Base-by-base conservation (phyloP, 2,797 vertebrate species). In the Forpus xanthops region DNA sequence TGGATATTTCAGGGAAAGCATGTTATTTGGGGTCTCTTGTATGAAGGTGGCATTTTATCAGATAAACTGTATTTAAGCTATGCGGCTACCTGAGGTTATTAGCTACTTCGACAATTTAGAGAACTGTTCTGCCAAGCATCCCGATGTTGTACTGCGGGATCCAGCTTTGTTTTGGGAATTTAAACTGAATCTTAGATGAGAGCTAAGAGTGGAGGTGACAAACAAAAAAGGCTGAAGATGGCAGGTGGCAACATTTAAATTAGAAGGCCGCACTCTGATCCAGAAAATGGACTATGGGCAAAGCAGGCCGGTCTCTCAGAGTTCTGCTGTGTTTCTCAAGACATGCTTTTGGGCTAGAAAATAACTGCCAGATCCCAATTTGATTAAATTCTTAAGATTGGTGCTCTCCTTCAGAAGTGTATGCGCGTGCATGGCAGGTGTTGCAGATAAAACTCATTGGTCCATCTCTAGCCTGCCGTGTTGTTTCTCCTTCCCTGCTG, bases 1-100 rank as follows among this genome's bases (percentile, higher is more conserved):
- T 1, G 12, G 83, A 9, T 89, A 30, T 93, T 73, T 71, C 37
- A 52, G 67, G 37, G 74, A 56, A 81, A 61, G 17, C 12, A 0
- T 2, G 33, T 96, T 97, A 91, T 97, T 97, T 97, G 93, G 96
- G 80, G 73, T 62, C 88, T 95, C 88, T 93, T 82, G 56, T 94
- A 75, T 3, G 39, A 85, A 94, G 92, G 85, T 94, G 94, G 90
- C 87, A 50, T 90, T 97, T 96, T 93, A 93, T 96, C 93, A 95
- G 95, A 87, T 79, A 95, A 96, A 89, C 87, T 35, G 10, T 95
- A 96, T 92, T 92, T 62, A 95, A 91, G 72, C 78, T 75, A 41
- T 13, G 44, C 65, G 39, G 21, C 37, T 76, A 10, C 55, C 72
- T 33, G 61, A 90, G 64, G 41, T 3, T 12, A 25, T 85, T 76